A percentile compares a stretch with the other conserved stretches of the same genome.
Evolutionary conservation across 2,888 invertebrate genomes (phyloP).

Genomic region (Pachycephus smyrnensis): DNA sequence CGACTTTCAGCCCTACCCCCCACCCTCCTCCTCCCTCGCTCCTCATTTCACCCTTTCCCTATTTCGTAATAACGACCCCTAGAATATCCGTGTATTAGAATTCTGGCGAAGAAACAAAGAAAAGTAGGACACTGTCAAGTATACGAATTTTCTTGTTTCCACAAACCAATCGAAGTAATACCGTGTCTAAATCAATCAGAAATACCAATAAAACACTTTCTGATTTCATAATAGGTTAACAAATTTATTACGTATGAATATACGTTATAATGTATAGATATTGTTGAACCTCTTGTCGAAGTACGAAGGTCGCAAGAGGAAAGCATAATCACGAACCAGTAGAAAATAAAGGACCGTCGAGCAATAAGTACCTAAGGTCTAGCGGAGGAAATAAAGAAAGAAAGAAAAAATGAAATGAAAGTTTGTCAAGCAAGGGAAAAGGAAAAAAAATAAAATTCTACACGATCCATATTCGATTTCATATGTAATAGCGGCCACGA

Average conservation of each 20-base stretch:
- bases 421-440: not conserved
- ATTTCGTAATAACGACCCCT: not conserved
- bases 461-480: not conserved
- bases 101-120: not conserved
- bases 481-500: not conserved
- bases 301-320: not conserved
- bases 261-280: not conserved
- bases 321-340: not conserved
- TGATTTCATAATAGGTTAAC: not conserved
- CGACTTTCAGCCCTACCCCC: not conserved
- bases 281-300: not conserved
- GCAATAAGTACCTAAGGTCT: too few relatives aligned
- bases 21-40: too few relatives aligned
- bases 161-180: not conserved
- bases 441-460: not conserved
- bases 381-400: too few relatives aligned
- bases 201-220: not conserved
- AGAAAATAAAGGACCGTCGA: not conserved
- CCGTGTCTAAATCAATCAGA: not conserved
- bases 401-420: not conserved
- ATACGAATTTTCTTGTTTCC: not conserved
- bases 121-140: not conserved
- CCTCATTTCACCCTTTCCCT: not conserved
- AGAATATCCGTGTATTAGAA: not conserved
- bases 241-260: not conserved